phyloP scores from a whole-genome alignment of 2,888 invertebrate genomes.

The Operophtera brumata region DNA sequence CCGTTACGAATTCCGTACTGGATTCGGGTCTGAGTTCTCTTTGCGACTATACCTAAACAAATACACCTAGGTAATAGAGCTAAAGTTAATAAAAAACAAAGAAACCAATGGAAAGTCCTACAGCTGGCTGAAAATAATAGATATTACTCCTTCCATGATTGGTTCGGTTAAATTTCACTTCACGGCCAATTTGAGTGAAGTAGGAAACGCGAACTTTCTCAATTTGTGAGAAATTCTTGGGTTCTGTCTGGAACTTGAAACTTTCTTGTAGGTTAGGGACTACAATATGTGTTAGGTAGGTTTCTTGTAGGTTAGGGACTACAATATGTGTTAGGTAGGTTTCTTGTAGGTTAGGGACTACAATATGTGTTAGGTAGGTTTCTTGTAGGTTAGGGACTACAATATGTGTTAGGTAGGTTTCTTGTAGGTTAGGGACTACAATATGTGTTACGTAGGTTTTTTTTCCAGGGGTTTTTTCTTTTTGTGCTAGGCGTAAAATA shows the following conservation, averaged over 20 bases:
- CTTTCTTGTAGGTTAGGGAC: too few relatives aligned
- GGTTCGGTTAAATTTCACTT: conserved; percentile 44
- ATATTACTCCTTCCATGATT: conserved; percentile 19
- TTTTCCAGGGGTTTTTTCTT: too few relatives aligned
- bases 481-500: too few relatives aligned
- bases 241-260: not conserved
- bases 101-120: conserved; percentile 22
- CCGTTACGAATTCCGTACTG: conserved; percentile 45
- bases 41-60: not conserved
- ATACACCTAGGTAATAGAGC: not conserved
- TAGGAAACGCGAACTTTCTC: conserved; percentile 49
- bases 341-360: too few relatives aligned
- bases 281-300: too few relatives aligned
- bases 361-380: too few relatives aligned
- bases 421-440: too few relatives aligned
- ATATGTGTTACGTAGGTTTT: too few relatives aligned
- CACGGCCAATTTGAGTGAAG: conserved; percentile 52
- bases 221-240: conserved; percentile 19
- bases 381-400: too few relatives aligned
- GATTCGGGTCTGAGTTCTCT: conserved; percentile 19
- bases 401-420: too few relatives aligned
- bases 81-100: not conserved
- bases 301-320: too few relatives aligned
- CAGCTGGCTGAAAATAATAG: conserved; percentile 27
- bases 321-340: too few relatives aligned